Base-by-base conservation (phyloP, 2,113 vertebrate species). In the Caretta caretta region DNA sequence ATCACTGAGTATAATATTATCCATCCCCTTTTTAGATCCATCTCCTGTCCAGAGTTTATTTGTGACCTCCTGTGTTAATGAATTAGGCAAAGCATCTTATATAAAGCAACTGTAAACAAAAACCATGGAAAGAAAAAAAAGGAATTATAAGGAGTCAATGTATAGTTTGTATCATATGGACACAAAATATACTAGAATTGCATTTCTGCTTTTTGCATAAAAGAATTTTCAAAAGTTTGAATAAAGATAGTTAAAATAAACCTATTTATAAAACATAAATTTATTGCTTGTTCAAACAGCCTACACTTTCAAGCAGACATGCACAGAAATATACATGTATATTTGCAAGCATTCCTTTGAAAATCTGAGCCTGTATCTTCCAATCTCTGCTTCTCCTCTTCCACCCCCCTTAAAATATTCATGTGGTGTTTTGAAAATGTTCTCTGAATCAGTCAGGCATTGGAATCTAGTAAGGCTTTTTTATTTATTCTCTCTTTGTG, bases 361-460 rank as follows among this genome's bases (percentile, higher is more conserved):
- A 96, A 93, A 90, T 35, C 62, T 27, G 20, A 94, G 88, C 24
- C 10, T 92, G 83, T 89, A 92, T 94, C 94, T 95, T 92, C 56
- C 83, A 89, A 83, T 94, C 57, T 86, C 87, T 89, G 31, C 88
- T 91, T 89, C 24, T 27, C 29, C 87, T 51, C 49, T 88, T 90
- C 97, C 93, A 92, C 97, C 90, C 80, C 92, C 94, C 62, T 94
- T 95, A 48, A 72, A 94, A 95, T 90, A 94, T 93, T 97, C 94
- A 94, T 92, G 96, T 95, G 92, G 95, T 97, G 94, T 96, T 97
- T 96, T 95, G 80, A 88, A 96, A 96, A 94, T 90, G 94, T 93
- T 94, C 83, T 83, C 83, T 96, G 88, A 96, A 93, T 97, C 93
- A 97, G 83, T 85, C n/a, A 87, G 95, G 84, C 75, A 1, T 90